Conservation (phyloP, 1,140 invertebrate genomes). For the Lasioglossum albipes region DNA sequence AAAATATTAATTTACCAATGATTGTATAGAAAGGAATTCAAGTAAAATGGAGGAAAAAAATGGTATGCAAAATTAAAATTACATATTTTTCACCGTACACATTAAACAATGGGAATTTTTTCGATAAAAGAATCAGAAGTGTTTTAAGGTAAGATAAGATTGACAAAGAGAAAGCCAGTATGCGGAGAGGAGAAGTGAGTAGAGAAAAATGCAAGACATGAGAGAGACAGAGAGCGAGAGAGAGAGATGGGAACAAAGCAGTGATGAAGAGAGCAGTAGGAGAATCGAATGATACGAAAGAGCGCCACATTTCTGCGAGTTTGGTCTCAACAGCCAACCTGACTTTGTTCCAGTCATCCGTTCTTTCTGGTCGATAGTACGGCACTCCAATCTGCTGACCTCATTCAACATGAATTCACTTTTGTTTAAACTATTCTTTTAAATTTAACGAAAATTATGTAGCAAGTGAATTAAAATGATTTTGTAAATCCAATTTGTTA, state of each 20-base stretch:
- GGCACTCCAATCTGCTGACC: neutral
- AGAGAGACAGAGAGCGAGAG: conserved; percentile 28
- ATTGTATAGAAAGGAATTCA: conserved; percentile 37
- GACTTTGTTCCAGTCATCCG: conserved; percentile 13
- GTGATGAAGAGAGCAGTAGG: conserved; percentile 31
- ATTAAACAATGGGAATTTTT: neutral
- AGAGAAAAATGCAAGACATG: neutral
- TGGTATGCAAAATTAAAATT: conserved; percentile 21
- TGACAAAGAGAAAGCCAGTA: conserved; percentile 50
- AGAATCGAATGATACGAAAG: conserved; percentile 57
- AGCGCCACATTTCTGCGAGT: conserved; percentile 53
- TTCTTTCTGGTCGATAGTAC: conserved; percentile 56
- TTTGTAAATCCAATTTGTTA: too few species aligned
- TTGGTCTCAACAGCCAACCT: conserved; percentile 55
- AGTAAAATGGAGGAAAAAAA: conserved; percentile 27
- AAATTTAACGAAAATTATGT: neutral
- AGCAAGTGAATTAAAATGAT: too few species aligned
- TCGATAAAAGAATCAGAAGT: conserved; percentile 24
- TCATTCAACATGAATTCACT: too few species aligned
- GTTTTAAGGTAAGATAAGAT: conserved; percentile 19
- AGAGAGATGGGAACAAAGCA: conserved; percentile 25
- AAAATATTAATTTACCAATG: conserved; percentile 8
- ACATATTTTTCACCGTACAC: neutral
- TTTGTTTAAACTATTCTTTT: neutral
- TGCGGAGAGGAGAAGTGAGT: conserved; percentile 36